Conservation (phyloP, 2,113 vertebrate genomes). For the Psettodes erumei region DNA sequence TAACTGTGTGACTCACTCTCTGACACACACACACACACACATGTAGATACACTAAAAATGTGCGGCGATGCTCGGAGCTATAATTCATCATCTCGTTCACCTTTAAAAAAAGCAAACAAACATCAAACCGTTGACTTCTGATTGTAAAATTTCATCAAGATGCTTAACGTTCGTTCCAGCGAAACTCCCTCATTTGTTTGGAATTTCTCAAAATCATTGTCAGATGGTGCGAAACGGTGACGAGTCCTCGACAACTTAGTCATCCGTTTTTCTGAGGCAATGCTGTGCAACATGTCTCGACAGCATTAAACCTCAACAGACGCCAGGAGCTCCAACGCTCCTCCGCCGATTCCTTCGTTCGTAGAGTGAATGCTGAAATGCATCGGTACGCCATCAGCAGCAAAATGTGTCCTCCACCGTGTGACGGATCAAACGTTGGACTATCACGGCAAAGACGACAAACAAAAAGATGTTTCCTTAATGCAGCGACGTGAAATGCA, state of each 20-base stretch:
- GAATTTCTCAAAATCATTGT: slow-evolving; percentile 66
- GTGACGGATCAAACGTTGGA: neutral
- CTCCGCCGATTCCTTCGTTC: neutral
- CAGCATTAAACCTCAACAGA: slow-evolving; percentile 11
- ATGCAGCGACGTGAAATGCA: neutral
- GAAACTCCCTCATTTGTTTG: slow-evolving; percentile 55
- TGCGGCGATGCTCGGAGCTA: neutral
- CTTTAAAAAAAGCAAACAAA: slow-evolving; percentile 4
- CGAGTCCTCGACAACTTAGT: slow-evolving; percentile 29
- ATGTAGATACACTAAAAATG: neutral
- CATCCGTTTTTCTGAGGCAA: slow-evolving; percentile 63
- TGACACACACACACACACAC: neutral
- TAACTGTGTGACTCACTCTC: slow-evolving; percentile 39
- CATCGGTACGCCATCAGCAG: neutral
- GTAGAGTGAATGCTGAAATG: neutral
- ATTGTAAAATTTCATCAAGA: slow-evolving; percentile 28
- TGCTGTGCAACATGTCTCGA: slow-evolving; percentile 40
- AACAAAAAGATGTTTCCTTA: neutral
- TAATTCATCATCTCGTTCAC: slow-evolving; percentile 42
- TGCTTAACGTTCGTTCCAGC: slow-evolving; percentile 34
- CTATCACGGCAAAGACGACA: too few species aligned
- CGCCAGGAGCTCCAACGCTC: neutral
- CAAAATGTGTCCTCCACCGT: neutral
- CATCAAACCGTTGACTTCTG: slow-evolving; percentile 32
- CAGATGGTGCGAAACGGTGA: slow-evolving; percentile 57